Conservation (phyloP, 2,113 vertebrate species). For the Ictalurus punctatus region DNA sequence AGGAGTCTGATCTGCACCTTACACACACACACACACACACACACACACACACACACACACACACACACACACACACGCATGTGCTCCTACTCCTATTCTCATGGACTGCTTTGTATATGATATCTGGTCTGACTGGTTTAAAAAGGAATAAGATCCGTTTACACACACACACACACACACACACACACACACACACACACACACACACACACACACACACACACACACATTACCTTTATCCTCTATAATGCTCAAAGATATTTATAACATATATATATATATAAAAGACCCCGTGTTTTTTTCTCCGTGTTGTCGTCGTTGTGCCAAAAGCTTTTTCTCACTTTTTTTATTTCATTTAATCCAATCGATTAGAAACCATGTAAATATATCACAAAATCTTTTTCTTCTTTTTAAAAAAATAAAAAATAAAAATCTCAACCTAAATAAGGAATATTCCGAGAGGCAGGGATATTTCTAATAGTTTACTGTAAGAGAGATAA, state of each 20-base stretch:
- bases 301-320: neutral
- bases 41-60: neutral
- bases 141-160: neutral
- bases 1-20: too few relatives aligned
- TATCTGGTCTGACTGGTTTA: slow-evolving; percentile 43
- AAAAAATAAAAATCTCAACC: neutral
- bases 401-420: neutral
- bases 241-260: neutral
- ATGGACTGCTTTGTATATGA: slow-evolving; percentile 11
- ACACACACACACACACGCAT: neutral
- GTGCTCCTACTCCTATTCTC: neutral
- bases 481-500: too few relatives aligned
- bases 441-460: neutral
- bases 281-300: neutral
- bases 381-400: neutral
- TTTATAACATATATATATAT: neutral
- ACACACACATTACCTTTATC: neutral
- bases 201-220: slow-evolving; percentile 19
- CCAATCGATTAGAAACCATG: neutral
- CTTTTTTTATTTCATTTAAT: neutral
- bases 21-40: neutral
- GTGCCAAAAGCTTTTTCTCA: neutral
- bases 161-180: slow-evolving; percentile 35
- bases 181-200: slow-evolving; percentile 32
- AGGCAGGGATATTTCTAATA: neutral